A percentile compares a stretch with the other conserved stretches of the same genome.
Evolutionary conservation across 2,888 invertebrate genomes (phyloP).

Genomic region (Scaptomyza polygonia): DNA sequence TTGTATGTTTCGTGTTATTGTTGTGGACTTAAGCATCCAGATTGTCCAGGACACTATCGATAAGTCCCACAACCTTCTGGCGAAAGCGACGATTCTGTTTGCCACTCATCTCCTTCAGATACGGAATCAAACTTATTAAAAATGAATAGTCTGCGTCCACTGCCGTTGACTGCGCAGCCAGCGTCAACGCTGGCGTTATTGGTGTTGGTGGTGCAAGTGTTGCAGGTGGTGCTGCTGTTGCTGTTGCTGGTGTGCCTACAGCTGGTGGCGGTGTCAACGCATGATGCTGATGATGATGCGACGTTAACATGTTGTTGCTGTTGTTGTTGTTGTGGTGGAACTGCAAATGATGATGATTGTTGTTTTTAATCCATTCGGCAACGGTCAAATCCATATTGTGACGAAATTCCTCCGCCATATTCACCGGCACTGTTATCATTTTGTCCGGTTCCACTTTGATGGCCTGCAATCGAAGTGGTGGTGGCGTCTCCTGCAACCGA

Average conservation of each 20-base stretch:
- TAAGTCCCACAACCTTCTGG: slow-evolving; percentile 80
- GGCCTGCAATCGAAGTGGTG: slow-evolving; percentile 56
- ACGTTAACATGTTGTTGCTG: slow-evolving; percentile 20
- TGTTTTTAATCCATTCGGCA: slow-evolving; percentile 74
- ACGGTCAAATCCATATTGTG: slow-evolving; percentile 75
- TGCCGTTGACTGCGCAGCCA: slow-evolving; percentile 10
- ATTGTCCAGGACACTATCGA: slow-evolving; percentile 80
- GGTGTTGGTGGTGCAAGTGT: slow-evolving; percentile 10
- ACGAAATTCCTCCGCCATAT: slow-evolving; percentile 55
- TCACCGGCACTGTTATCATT: slow-evolving; percentile 46
- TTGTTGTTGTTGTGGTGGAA: slow-evolving; percentile 24
- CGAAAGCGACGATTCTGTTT: slow-evolving; percentile 82
- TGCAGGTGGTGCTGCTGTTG: not conserved
- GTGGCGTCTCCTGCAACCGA: slow-evolving; percentile 32
- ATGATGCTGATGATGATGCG: slow-evolving; percentile 24
- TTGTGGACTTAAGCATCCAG: slow-evolving; percentile 49
- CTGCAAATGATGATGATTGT: slow-evolving; percentile 32
- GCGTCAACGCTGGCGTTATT: slow-evolving; percentile 6
- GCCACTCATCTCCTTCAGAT: slow-evolving; percentile 81
- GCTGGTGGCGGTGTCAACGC: slow-evolving; percentile 20
- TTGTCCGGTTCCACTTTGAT: slow-evolving; percentile 66
- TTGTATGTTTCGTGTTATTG: not conserved
- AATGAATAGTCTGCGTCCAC: slow-evolving; percentile 82
- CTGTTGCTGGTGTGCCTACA: slow-evolving; percentile 29
- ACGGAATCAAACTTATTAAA: slow-evolving; percentile 81